These are phyloP conservation scores for Yasuhikotakia modesta DNA, from an alignment of 2,797 vertebrate genomes.

Conservation along the genomic window DNA sequence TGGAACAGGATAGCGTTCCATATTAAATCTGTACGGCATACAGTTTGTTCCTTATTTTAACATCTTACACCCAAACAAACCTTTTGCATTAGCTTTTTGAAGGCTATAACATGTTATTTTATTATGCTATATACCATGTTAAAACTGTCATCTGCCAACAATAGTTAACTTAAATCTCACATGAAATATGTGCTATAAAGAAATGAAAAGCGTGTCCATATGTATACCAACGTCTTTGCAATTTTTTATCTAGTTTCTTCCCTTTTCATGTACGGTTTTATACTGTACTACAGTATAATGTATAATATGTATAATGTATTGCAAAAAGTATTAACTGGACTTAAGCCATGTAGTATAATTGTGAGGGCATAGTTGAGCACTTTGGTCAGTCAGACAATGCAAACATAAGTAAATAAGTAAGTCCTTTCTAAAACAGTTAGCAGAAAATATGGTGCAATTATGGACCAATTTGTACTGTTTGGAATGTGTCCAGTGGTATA, in stretches of 20 bases:
- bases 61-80: not conserved
- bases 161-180: not conserved
- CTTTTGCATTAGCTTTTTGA: not conserved
- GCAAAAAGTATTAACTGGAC: not conserved
- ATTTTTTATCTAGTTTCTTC: not conserved
- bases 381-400: not conserved
- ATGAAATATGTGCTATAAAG: not conserved
- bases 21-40: not conserved
- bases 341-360: not conserved
- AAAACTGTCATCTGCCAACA: not conserved
- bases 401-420: not conserved
- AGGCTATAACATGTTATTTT: not conserved
- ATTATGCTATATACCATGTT: not conserved
- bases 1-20: not conserved
- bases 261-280: not conserved
- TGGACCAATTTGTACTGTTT: slow-evolving; percentile 15
- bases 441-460: slow-evolving; percentile 17
- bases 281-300: no score
- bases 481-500: slow-evolving; percentile 10
- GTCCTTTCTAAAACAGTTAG: not conserved
- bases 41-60: no score
- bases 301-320: not conserved
- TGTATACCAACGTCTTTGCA: not conserved
- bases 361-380: not conserved
- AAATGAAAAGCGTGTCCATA: not conserved